Percentiles rank a stretch among this genome's conserved stretches.
phyloP scores from a whole-genome alignment of 2,888 invertebrate species.

The Ormyrus thymus region DNA sequence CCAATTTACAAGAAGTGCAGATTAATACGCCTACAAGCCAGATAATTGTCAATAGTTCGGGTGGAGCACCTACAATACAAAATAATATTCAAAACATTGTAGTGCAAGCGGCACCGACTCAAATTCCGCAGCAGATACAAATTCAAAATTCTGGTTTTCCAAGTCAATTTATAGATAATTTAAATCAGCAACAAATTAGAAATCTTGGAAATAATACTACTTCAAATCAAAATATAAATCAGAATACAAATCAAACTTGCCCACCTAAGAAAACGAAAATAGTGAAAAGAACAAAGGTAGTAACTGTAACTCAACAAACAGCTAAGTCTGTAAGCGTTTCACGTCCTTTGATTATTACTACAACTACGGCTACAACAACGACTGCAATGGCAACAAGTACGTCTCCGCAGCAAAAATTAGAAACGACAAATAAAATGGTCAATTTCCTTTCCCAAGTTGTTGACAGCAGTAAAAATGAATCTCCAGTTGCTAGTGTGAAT shows the following conservation, averaged over 20 bases:
- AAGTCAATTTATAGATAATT: constrained; percentile 72
- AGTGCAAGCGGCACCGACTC: constrained; percentile 72
- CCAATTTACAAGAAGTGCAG: constrained; percentile 72
- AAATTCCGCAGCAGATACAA: constrained; percentile 73
- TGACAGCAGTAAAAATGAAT: constrained; percentile 69
- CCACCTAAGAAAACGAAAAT: constrained; percentile 69
- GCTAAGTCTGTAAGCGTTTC: constrained; percentile 65
- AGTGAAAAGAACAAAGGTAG: constrained; percentile 64
- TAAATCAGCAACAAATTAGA: constrained; percentile 73
- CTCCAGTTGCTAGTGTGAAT: constrained; percentile 57
- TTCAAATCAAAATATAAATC: constrained; percentile 42
- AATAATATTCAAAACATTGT: constrained; percentile 74
- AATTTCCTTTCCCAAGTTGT: constrained; percentile 65
- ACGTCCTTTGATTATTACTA: constrained; percentile 39
- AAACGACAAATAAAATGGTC: constrained; percentile 62
- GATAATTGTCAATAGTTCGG: constrained; percentile 73
- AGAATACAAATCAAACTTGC: constrained; percentile 54
- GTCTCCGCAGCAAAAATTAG: constrained; percentile 61
- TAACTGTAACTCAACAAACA: constrained; percentile 52
- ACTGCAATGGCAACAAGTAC: constrained; percentile 56
- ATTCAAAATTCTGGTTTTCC: constrained; percentile 73
- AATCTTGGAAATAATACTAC: constrained; percentile 63
- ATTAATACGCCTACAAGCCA: constrained; percentile 74
- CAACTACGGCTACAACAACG: constrained; percentile 46
- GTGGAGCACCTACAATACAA: constrained; percentile 73